Conservation (phyloP, 2,888 invertebrate species). For the Crepidodera aurea region DNA sequence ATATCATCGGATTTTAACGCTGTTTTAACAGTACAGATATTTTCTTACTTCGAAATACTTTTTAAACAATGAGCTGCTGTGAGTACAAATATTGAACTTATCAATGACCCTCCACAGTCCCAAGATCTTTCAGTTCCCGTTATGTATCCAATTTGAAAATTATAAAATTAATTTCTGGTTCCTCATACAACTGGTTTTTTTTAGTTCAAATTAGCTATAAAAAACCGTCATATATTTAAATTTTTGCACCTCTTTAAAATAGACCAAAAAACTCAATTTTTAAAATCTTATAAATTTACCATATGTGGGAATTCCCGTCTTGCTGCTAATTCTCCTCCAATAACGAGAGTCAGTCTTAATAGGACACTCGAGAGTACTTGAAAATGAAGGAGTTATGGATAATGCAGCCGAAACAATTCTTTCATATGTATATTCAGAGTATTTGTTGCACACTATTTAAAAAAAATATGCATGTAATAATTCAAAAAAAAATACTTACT, state of each 20-base stretch:
- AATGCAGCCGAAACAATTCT: conserved; percentile 52
- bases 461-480: not conserved
- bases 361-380: conserved; percentile 58
- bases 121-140: conserved; percentile 56
- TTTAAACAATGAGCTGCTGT: conserved; percentile 72
- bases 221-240: too few relatives aligned
- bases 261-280: too few relatives aligned
- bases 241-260: too few relatives aligned
- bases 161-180: too few relatives aligned
- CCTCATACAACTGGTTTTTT: too few relatives aligned
- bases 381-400: conserved; percentile 45
- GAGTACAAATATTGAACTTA: conserved; percentile 69
- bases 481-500: conserved; percentile 41
- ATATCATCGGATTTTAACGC: too few relatives aligned
- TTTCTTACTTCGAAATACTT: not conserved
- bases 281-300: too few relatives aligned
- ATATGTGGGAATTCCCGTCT: conserved; percentile 69
- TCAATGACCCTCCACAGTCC: conserved; percentile 72
- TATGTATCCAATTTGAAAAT: conserved; percentile 48
- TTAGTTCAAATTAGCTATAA: too few relatives aligned
- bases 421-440: conserved; percentile 58
- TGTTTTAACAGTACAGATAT: too few relatives aligned
- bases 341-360: conserved; percentile 59
- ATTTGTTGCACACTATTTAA: conserved; percentile 61
- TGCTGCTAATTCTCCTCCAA: conserved; percentile 60